Base-by-base conservation (phyloP, 2,113 vertebrate genomes). In the Dendropsophus ebraccatus region DNA sequence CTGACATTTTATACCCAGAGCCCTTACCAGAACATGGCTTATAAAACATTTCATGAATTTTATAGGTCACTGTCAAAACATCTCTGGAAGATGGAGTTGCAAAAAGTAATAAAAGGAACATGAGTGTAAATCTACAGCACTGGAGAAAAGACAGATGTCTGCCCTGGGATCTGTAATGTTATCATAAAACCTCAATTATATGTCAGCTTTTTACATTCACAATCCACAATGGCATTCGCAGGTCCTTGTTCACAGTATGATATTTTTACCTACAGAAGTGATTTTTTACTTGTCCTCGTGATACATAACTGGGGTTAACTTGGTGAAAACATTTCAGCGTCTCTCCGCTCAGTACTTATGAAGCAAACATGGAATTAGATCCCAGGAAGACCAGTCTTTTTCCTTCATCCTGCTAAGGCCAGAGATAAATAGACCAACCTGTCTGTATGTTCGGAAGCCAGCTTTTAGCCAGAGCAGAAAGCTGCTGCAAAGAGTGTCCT, bases 31-130 rank as follows among this genome's bases (percentile, higher is more conserved):
- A 84, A 62, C 70, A 54, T 69, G 49, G 60, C 73, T 69, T 78
- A 78, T 69, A 84, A 84, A 84, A 77, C 73, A 67, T 85, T 78
- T 75, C 74, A 78, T 78, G 75, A 32, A 78, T 85, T 85, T 85
- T 85, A 85, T 85, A 85, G 83, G 83, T 85, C 83, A 85, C 74
- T 85, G 83, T 85, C 83, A 85, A 85, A 85, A 85, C 74, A 85
- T 67, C 74, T 84, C 70, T 62, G 70, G 70, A 84, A 75, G 83
- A 77, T 79, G 47, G 45, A 79, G 62, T 84, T 84, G 54, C 30
- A 37, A 75, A 73, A 84, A 52, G 70, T 75, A 84, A 76, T 74
- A 84, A 84, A 67, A 30, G 41, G 52, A 60, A 75, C 69, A 62
- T 62, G 25, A 75, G 82, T 84, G 37, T 84, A 84, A 83, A 75